Base-by-base conservation (phyloP, 2,888 invertebrate genomes). In the Eilema caniola region DNA sequence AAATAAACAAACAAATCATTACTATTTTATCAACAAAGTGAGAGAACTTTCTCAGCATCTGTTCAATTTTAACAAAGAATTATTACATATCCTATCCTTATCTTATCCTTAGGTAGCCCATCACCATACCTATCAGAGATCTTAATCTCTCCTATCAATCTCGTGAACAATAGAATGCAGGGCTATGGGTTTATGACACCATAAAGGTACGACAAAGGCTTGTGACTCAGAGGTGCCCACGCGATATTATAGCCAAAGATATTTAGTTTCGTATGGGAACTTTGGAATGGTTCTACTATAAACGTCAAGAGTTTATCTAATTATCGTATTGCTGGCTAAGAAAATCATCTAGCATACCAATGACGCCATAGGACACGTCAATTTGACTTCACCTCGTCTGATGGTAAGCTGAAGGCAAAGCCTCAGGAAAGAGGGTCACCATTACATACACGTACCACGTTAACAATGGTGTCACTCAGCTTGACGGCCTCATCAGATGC, bases 181-280 rank as follows among this genome's bases (percentile, higher is more conserved):
- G 62, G 57, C 56, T 70, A 70, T 56, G 67, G 47, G 37, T 81
- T 81, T 80, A 80, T 80, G 72, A 79, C 77, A 67, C 70, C 79
- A 80, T 81, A 80, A 70, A 66, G 70, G 72, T 31, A 33, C 24
- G 14, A 67, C 70, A 70, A 70, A 67, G 47, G 59, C 57, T 16
- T 28, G 16, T 70, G 62, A 70, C 23, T 70, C 70, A 70, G 28
- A 31, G 12, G 57, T 62, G 25, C 70, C 70, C 66, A 70, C 70
- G 66, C 70, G 2, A 23, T 41, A n/a, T 3, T 12, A 16, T 4
- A 47, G 14, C 31, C 33, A n/a, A 61, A 56, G 64, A 61, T 16
- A 64, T 11, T 25, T 31, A 60, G 25, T 53, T 69, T 64, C 16
- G 12, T 61, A 59, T 61, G 41, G 31, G 69, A 69, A 47, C 20